Evolutionary conservation across 2,888 invertebrate species (phyloP).

Genomic region (Coenonympha arcania): DNA sequence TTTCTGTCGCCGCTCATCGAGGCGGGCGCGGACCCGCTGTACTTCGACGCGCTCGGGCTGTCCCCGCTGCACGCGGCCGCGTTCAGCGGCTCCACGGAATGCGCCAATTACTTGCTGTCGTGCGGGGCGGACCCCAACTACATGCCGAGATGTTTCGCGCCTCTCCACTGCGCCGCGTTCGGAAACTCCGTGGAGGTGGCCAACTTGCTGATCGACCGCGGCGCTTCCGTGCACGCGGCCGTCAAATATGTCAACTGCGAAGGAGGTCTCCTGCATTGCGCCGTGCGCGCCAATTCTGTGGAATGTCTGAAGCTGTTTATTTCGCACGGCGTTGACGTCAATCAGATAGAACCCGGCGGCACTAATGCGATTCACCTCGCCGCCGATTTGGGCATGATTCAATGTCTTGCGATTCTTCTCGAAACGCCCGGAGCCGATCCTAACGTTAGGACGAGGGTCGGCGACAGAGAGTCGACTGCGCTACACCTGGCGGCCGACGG

Average conservation of each 20-base stretch:
- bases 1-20: conserved; percentile 77
- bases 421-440: conserved; percentile 82
- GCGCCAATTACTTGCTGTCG: conserved; percentile 79
- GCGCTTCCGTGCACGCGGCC: conserved; percentile 79
- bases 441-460: conserved; percentile 78
- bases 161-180: conserved; percentile 92
- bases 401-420: conserved; percentile 82
- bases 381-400: conserved; percentile 84
- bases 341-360: conserved; percentile 82
- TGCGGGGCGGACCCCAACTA: conserved; percentile 81
- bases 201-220: conserved; percentile 81
- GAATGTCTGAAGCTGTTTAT: conserved; percentile 85
- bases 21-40: conserved; percentile 80
- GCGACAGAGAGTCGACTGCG: conserved; percentile 84
- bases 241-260: conserved; percentile 79
- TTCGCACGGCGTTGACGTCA: conserved; percentile 82
- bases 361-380: conserved; percentile 86
- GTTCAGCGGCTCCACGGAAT: conserved; percentile 83
- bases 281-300: conserved; percentile 87
- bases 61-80: conserved; percentile 84
- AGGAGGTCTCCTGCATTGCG: conserved; percentile 87
- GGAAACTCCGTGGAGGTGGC: conserved; percentile 88
- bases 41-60: conserved; percentile 81
- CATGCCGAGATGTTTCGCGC: conserved; percentile 81
- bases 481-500: conserved; percentile 91